Evolutionary conservation across 1,140 invertebrate genomes (phyloP), one percentile per base, ranked within the genome.

Genomic region (Cyclargus thomasi): DNA sequence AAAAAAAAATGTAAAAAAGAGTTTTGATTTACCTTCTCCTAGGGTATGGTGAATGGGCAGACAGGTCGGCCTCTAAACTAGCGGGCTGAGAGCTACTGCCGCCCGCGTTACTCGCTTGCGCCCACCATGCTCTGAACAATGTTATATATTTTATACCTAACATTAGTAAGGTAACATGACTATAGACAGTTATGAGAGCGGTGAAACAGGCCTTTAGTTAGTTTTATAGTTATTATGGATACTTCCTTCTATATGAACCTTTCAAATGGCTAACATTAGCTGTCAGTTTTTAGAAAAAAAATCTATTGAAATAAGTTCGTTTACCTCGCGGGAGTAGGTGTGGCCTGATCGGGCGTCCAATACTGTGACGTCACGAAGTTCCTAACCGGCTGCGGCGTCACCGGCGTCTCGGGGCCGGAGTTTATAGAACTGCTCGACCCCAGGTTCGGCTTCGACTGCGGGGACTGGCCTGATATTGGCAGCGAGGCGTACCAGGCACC

Each of bases 401-500:
- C 66, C 2, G 86, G 83, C 18, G 79, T 63, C 16, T 86, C 83
- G 20, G 70, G 55, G 2, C 82, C 80, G 55, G 81, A 79, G 67
- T 70, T 78, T 7, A 72, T 22, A 16, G 63, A 67, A 14, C 65
- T 22, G 10, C 63, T 66, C 14, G 71, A 59, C 16, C 53, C 74
- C 10, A 57, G 39, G 55, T 65, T 21, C 21, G 22, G 62, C 64
- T 73, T 72, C 57, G 68, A 63, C 29, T 29, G 29, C 17, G 75
- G 69, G 21, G 70, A 55, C 29, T 72, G 74, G n/a, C 73, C 67
- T 7, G 73, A 68, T 47, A 77, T 69, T 7, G 81, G 72, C 39
- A 93, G 91, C 59, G 91, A 83, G 69, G 92, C 91, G 88, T 95
- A 96, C 95, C 95, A 97, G 18, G 92, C 92, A 62, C 95, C 94